Evolutionary conservation across 2,797 vertebrate genomes (phyloP), one percentile per base, ranked within the genome.

Genomic region (Antennarius maculatus): DNA sequence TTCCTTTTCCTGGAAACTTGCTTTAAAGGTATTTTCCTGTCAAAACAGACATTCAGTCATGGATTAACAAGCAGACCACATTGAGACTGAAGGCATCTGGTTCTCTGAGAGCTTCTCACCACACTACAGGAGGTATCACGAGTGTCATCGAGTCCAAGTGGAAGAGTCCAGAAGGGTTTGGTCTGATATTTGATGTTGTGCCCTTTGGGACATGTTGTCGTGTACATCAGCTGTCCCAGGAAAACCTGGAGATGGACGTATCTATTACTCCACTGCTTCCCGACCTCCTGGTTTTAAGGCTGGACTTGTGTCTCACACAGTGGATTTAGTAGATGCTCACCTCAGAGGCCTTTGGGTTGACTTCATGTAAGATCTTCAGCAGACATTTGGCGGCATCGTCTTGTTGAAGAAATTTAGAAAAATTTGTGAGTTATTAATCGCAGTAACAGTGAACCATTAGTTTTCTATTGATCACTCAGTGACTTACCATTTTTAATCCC

Each of bases 361-460:
- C 46, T 49, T 37, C 39, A 9, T 46, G 49, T 60, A 90, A 49
- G n/a, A 83, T 83, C 61, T 53, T 66, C 54, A 82, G 70, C 67
- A 86, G 80, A 42, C 71, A 89, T 54, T 87, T 77, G 29, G 81
- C 79, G 14, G 83, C 87, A 69, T 90, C 89, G 59, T 79, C 39
- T 42, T 90, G 87, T 59, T 78, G 27, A 49, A 3, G 2, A 39
- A 69, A 66, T 78, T 27, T 6, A 56, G n/a, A 50, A 54, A 0
- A 3, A 64, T 12, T 51, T 13, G 15, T 69, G 3, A 58, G 80
- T 81, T 11, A 23, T 74, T 12, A 3, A 54, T 37, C 2, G 1
- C 2, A 7, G 14, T 47, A 18, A 10, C 9, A 17, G 45, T 47
- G n/a, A 47, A 47, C n/a, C 45, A 6, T 1, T 9, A 3, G 5